These are phyloP conservation scores for Urocynchramus pylzowi DNA, from an alignment of 2,113 vertebrate species.

Conservation along the genomic window DNA sequence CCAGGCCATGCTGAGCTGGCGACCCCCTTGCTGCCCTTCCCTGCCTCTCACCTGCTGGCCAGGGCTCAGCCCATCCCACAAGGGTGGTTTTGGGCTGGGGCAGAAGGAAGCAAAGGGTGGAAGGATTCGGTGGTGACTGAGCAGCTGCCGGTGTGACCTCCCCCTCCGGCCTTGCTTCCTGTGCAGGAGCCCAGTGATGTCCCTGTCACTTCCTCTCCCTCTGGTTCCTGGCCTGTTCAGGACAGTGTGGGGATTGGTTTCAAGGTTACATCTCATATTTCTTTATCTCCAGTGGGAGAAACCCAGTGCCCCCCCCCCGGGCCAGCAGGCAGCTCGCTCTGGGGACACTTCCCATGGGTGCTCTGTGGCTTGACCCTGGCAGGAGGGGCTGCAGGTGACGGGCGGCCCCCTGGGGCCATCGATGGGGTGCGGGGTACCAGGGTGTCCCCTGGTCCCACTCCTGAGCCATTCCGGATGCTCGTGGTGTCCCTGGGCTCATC, in stretches of 20 bases:
- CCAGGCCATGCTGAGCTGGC: fast-evolving
- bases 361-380: no score
- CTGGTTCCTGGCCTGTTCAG: neutral
- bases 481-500: no score
- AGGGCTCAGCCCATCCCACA: fast-evolving
- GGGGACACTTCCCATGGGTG: fast-evolving
- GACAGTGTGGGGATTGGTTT: neutral
- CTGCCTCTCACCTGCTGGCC: fast-evolving
- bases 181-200: fast-evolving
- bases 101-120: neutral
- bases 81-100: neutral
- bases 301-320: fast-evolving
- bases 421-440: fast-evolving
- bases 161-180: neutral
- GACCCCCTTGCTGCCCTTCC: fast-evolving
- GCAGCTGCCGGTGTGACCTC: neutral
- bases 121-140: fast-evolving
- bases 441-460: neutral
- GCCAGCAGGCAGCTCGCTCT: fast-evolving
- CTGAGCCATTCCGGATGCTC: neutral
- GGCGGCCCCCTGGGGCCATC: fast-evolving
- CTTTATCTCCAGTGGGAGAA: neutral
- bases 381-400: fast-evolving
- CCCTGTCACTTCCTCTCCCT: neutral
- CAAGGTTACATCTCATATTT: neutral